Evolutionary conservation across 2,888 invertebrate species (phyloP), one percentile per base, ranked within the genome.

Genomic region (Ophion costatus): DNA sequence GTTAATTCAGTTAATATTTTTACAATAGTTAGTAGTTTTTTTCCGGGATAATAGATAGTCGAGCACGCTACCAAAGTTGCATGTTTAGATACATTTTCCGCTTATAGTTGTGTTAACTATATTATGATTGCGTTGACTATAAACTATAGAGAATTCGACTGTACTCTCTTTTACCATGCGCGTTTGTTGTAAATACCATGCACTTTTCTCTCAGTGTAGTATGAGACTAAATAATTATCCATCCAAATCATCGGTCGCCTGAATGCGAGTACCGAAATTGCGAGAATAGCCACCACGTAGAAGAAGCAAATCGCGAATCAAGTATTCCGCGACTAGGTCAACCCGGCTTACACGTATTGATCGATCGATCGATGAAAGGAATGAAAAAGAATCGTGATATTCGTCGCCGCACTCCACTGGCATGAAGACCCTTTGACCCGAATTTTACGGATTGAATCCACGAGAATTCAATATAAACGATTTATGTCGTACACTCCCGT

Each of bases 361-460:
- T 63, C 64, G 80, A 61, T 73, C 66, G 67, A 70, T 22, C 59
- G 63, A 57, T 67, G 11, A 56, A 61, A 14, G 66, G 56, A 71
- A 51, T 66, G 22, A 10, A 63, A 76, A 17, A 24, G 61, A 64
- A 76, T 33, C 82, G 78, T 77, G 76, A 82, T 73, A 80, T 71
- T 76, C 63, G 82, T 82, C 11, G 61, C 1, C 6, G 66, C 45
- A 66, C 22, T 80, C 70, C n/a, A 77, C 80, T 86, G 88, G 82
- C 80, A 87, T 78, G 63, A 76, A 89, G 87, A 83, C 87, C 88
- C 88, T 88, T 85, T 88, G 88, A 89, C 90, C 90, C 83, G 88
- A 88, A 89, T 91, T 85, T 86, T 51, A 83, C 83, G 82, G 80
- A 83, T 78, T 67, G 82, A 84, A 78, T 56, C 56, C 45, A 66